Percentiles rank a stretch among this genome's conserved stretches.
Evolutionary conservation across 2,797 vertebrate genomes (phyloP).

Genomic region (Crypturellus tataupa): DNA sequence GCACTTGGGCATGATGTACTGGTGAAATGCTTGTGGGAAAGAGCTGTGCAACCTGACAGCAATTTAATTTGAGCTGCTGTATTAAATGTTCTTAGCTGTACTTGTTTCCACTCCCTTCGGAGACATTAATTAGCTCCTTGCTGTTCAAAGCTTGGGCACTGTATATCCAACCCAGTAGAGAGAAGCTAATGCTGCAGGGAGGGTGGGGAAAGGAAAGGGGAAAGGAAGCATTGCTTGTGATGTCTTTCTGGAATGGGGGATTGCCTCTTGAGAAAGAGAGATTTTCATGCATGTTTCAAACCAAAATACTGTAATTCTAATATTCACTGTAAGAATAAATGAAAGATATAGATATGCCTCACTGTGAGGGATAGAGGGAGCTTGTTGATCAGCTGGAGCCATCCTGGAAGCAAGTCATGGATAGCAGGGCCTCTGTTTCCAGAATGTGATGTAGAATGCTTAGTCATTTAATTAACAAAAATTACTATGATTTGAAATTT

Average conservation of each 20-base stretch:
- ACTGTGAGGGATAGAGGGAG: background rate
- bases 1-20: background rate
- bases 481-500: background rate
- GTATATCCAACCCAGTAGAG: background rate
- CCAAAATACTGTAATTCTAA: background rate
- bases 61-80: background rate
- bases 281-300: background rate
- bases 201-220: background rate
- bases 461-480: background rate
- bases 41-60: background rate
- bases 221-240: background rate
- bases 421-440: background rate
- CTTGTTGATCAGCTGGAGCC: background rate
- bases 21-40: background rate
- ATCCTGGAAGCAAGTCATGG: background rate
- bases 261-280: background rate
- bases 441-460: background rate
- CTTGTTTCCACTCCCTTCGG: rapidly evolving
- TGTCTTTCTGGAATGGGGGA: background rate
- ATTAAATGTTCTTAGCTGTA: rapidly evolving
- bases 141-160: background rate
- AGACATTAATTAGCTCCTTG: background rate
- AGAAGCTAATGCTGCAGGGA: background rate
- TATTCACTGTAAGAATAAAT: background rate
- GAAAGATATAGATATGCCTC: background rate